Evolutionary conservation across 2,888 invertebrate genomes (phyloP).

Genomic region (Dimorphilus gyrociliatus): DNA sequence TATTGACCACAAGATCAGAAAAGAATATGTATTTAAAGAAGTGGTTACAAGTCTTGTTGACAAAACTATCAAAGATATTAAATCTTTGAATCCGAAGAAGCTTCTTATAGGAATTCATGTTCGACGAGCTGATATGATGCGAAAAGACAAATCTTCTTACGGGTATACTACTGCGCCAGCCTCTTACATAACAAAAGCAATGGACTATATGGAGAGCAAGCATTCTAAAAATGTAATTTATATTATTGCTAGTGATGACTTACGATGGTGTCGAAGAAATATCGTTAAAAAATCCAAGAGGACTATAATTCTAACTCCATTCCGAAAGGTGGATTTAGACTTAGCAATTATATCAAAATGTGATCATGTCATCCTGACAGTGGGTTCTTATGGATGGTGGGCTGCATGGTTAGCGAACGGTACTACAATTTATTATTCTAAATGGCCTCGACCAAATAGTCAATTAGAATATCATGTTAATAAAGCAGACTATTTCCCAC

Average conservation of each 20-base stretch:
- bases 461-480: conserved; percentile 24
- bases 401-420: conserved; percentile 31
- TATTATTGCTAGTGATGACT: conserved; percentile 34
- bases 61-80: conserved; percentile 9
- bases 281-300: too few relatives aligned
- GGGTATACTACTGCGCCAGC: conserved; percentile 30
- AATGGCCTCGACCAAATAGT: conserved; percentile 28
- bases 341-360: conserved; percentile 26
- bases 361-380: conserved; percentile 28
- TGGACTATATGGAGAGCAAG: conserved; percentile 19
- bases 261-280: conserved; percentile 22
- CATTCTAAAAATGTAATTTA: conserved; percentile 21
- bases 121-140: conserved; percentile 33
- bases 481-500: conserved; percentile 29
- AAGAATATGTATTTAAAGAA: conserved; percentile 17
- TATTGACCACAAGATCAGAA: conserved; percentile 11
- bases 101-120: conserved; percentile 29
- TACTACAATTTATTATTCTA: conserved; percentile 27
- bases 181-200: conserved; percentile 25
- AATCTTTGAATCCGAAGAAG: conserved; percentile 8
- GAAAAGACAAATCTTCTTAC: conserved; percentile 20
- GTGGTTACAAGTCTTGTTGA: too few relatives aligned
- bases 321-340: conserved; percentile 22
- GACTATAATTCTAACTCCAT: too few relatives aligned
- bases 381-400: conserved; percentile 39